Percentiles rank a stretch among this genome's conserved stretches.
phyloP scores from a whole-genome alignment of 2,797 vertebrate genomes.

The Aselliscus stoliczkanus region DNA sequence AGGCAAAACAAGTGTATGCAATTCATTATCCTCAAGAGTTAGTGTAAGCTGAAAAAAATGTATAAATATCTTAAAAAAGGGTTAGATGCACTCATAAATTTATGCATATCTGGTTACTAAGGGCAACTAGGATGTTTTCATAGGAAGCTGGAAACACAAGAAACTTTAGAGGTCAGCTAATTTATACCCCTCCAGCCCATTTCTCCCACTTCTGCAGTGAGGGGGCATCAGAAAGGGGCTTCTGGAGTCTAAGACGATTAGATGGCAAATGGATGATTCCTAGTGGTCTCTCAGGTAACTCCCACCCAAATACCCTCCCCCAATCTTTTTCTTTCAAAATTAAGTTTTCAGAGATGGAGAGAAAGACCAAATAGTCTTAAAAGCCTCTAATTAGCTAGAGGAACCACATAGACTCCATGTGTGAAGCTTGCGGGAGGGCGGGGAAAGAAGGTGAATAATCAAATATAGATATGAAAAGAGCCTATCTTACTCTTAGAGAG shows the following conservation, averaged over 20 bases:
- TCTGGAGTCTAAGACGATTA: background rate
- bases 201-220: background rate
- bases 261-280: background rate
- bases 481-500: background rate
- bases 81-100: constrained; percentile 65
- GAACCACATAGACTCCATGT: background rate
- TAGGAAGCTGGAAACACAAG: constrained; percentile 43
- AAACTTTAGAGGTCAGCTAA: constrained; percentile 46
- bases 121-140: constrained; percentile 68
- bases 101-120: constrained; percentile 70
- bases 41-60: constrained; percentile 49
- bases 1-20: constrained; percentile 48
- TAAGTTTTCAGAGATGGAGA: constrained; percentile 3
- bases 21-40: constrained; percentile 59
- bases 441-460: background rate
- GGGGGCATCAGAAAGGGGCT: background rate
- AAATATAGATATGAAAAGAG: background rate
- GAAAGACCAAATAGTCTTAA: background rate
- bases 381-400: background rate
- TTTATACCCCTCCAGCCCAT: background rate
- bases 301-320: background rate
- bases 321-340: background rate
- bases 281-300: background rate
- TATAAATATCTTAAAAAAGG: constrained; percentile 62
- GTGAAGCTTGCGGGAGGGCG: too few relatives aligned